Base-by-base conservation (phyloP, 2,113 vertebrate species). In the Zeus faber region DNA sequence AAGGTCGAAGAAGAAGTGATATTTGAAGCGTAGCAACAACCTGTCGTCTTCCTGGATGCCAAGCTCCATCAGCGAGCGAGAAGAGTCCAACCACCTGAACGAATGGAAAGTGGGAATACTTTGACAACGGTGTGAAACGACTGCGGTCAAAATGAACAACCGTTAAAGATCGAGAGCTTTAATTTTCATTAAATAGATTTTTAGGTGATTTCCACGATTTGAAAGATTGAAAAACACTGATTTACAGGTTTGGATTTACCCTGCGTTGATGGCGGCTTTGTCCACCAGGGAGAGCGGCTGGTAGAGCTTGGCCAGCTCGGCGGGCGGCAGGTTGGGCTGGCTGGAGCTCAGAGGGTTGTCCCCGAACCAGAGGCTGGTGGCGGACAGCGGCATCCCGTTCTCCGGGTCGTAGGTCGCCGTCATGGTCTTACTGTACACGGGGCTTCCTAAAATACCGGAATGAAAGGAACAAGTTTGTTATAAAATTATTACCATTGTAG, bases 41-140 rank as follows among this genome's bases (percentile, higher is more conserved):
- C 90, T 91, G 43, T 99, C 95, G 0, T 95, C 91, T 11, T 98
- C 91, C 57, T 84, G 89, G 51, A 99, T 73, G 13, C 88, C 92
- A 80, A 99, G 97, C 62, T 99, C 97, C 96, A 97, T 97, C 5
- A 99, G 91, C 0, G 97, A 99, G 25, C 91, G 90, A 0, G 96
- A 98, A 0, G 97, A 99, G 77, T 99, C 94, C 65, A 99, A 67
- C 97, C 97, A 99, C 47, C 97, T 99, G 79, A n/a, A n/a, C n/a
- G n/a, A n/a, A n/a, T n/a, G n/a, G n/a, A n/a, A n/a, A n/a, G n/a
- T n/a, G n/a, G n/a, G n/a, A n/a, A n/a, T n/a, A n/a, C n/a, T n/a
- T n/a, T n/a, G n/a, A n/a, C n/a, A n/a, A n/a, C n/a, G n/a, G n/a
- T n/a, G n/a, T n/a, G n/a, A n/a, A n/a, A n/a, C n/a, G n/a, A n/a